These are phyloP conservation scores for Slavum lentiscoides DNA, from an alignment of 2,888 invertebrate genomes.

Conservation along the genomic window DNA sequence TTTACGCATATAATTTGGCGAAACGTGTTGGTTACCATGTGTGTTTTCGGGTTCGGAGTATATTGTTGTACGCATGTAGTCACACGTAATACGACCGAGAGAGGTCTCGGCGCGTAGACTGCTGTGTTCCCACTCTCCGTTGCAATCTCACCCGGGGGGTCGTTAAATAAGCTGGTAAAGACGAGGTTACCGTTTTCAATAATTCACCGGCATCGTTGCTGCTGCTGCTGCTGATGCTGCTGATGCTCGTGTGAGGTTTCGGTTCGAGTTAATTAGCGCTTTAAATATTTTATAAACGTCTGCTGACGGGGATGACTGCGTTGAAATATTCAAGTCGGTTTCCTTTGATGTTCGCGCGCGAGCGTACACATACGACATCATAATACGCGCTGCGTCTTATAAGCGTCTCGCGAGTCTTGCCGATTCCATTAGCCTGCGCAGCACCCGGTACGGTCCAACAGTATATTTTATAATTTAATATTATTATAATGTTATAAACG, in stretches of 20 bases:
- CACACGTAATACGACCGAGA: too few species aligned
- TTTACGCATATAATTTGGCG: too few species aligned
- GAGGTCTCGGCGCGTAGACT: too few species aligned
- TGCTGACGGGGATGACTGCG: not conserved
- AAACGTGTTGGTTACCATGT: too few species aligned
- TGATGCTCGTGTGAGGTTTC: not conserved
- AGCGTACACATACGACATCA: not conserved
- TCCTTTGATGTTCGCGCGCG: constrained; percentile 21
- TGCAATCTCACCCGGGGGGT: too few species aligned
- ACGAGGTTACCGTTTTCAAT: not conserved
- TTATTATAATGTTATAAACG: too few species aligned
- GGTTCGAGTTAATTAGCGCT: constrained; percentile 16
- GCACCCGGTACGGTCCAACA: too few species aligned
- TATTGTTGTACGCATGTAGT: too few species aligned
- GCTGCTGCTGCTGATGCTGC: not conserved
- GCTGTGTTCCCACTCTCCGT: too few species aligned
- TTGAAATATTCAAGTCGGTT: not conserved
- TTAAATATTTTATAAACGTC: constrained; percentile 10
- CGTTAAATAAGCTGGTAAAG: too few species aligned
- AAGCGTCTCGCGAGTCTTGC: not conserved
- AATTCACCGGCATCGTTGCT: not conserved
- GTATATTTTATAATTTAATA: too few species aligned
- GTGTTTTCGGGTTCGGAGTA: too few species aligned
- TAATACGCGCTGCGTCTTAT: not conserved
- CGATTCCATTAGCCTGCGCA: not conserved